A percentile compares a stretch with the other conserved stretches of the same genome.
These are phyloP conservation scores for Porites evermanni DNA, from an alignment of 92 coral and sea anemone species.

Conservation along the genomic window DNA sequence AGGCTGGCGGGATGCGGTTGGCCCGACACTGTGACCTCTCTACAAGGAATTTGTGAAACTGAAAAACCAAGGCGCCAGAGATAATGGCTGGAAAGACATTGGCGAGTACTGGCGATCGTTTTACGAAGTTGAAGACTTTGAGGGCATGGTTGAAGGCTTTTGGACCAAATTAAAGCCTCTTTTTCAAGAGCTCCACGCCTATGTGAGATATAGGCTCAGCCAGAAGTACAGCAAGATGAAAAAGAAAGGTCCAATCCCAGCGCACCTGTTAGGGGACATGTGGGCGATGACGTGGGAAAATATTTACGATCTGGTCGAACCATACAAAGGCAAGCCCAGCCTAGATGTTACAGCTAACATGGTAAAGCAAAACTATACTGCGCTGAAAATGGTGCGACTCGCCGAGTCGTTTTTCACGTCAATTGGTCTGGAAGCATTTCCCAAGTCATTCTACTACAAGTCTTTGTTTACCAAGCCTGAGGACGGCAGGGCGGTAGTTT, in stretches of 20 bases:
- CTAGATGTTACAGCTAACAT: conserved; percentile 77
- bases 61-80: conserved; percentile 84
- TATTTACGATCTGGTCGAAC: conserved; percentile 78
- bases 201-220: conserved; percentile 74
- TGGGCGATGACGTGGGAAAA: conserved; percentile 84
- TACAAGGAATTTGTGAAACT: conserved; percentile 74
- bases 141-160: conserved; percentile 55
- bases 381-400: conserved; percentile 60
- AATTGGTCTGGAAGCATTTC: conserved; percentile 68
- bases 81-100: conserved; percentile 63
- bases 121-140: conserved; percentile 71
- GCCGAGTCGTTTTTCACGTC: conserved; percentile 81
- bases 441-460: conserved; percentile 56
- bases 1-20: conserved; percentile 88
- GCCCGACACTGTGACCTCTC: conserved; percentile 74
- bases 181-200: conserved; percentile 88
- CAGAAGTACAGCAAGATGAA: conserved; percentile 57
- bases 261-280: conserved; percentile 91
- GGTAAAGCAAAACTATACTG: conserved; percentile 48
- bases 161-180: conserved; percentile 41
- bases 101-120: conserved; percentile 83
- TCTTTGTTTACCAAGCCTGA: conserved; percentile 81
- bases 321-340: conserved; percentile 70
- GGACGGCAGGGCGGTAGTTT: conserved; percentile 66
- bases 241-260: conserved; percentile 70